phyloP scores from a whole-genome alignment of 2,113 vertebrate species.

The Acrocephalus kingi region DNA sequence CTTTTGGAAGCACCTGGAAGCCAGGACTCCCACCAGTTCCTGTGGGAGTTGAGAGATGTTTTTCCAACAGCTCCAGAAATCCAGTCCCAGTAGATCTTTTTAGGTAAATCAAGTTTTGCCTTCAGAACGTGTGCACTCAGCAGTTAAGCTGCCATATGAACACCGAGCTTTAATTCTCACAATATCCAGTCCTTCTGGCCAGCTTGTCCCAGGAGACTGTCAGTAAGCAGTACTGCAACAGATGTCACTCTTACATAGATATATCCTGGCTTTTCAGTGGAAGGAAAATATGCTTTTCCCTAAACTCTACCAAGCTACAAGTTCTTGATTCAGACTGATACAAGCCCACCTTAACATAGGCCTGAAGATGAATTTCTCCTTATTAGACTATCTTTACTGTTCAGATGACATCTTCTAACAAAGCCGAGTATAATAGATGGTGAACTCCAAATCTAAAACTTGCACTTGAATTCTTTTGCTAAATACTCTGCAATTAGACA shows the following conservation, averaged over 20 bases:
- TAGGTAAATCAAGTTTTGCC: not conserved
- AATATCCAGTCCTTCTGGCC: not conserved
- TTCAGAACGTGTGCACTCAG: not conserved
- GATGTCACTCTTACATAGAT: not conserved
- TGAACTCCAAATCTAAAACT: conserved; percentile 13
- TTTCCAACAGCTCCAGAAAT: not conserved
- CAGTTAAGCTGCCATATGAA: not conserved
- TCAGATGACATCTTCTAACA: not conserved
- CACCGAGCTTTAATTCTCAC: not conserved
- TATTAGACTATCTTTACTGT: not conserved
- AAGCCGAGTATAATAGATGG: not conserved
- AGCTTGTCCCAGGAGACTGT: not conserved
- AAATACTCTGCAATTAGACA: conserved; percentile 35
- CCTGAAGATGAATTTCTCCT: not conserved
- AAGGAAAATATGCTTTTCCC: not conserved
- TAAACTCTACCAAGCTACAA: not conserved
- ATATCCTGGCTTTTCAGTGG: not conserved
- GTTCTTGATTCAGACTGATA: not conserved
- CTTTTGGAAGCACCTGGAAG: not conserved
- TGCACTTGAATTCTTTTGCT: not conserved
- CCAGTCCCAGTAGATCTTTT: not conserved
- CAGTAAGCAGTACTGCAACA: not conserved
- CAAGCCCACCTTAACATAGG: not conserved
- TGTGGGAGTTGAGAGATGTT: not conserved
- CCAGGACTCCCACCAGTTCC: not conserved